A percentile compares a stretch with the other conserved stretches of the same genome.
phyloP scores from a whole-genome alignment of 2,888 invertebrate species.

The Poecilobothrus nobilitatus region DNA sequence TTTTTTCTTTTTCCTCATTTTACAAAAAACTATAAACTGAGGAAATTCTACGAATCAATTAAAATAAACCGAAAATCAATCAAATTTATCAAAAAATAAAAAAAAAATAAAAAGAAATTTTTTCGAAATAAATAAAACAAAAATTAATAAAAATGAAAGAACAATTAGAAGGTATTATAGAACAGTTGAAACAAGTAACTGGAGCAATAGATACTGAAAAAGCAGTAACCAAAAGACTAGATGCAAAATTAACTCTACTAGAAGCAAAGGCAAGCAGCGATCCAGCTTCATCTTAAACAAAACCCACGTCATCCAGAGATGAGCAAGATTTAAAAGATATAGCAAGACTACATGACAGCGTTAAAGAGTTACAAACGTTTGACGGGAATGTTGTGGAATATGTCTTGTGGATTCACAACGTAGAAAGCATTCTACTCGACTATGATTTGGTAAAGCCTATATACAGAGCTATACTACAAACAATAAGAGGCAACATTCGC shows the following conservation, averaged over 20 bases:
- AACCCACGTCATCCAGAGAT: background rate
- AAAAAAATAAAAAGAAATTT: too few species aligned
- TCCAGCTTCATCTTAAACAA: background rate
- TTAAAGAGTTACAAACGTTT: background rate
- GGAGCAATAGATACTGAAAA: background rate
- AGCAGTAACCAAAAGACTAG: background rate
- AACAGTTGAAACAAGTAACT: too few species aligned
- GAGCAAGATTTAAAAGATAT: slow-evolving; percentile 7
- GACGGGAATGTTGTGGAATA: background rate
- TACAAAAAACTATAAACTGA: too few species aligned
- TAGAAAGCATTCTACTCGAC: background rate
- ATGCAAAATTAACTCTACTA: background rate
- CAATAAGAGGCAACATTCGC: background rate
- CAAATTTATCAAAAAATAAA: too few species aligned
- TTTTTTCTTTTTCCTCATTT: too few species aligned
- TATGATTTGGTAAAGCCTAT: background rate
- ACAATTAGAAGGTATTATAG: too few species aligned
- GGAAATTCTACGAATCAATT: too few species aligned
- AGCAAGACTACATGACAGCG: background rate
- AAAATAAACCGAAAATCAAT: too few species aligned
- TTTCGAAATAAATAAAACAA: too few species aligned
- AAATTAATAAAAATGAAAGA: too few species aligned
- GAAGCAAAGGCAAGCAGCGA: background rate
- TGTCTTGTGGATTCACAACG: background rate
- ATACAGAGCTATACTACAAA: background rate